Conservation (phyloP, 2,113 vertebrate species). For the Malaclemys terrapin region DNA sequence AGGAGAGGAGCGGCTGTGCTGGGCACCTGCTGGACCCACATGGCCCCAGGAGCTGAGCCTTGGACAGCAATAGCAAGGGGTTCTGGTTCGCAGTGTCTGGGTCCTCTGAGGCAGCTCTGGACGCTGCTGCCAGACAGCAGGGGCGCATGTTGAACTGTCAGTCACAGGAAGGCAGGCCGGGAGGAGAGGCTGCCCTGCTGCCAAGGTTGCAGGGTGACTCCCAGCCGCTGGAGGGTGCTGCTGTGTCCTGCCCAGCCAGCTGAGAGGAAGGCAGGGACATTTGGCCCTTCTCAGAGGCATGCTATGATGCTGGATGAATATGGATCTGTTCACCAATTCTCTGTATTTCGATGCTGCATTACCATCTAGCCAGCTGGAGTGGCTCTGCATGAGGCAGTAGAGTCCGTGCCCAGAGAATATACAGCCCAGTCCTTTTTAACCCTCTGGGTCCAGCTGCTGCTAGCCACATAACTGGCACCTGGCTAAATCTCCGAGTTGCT, state of each 20-base stretch:
- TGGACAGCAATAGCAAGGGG: background rate
- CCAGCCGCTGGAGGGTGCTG: background rate
- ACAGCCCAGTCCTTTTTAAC: background rate
- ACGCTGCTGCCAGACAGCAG: background rate
- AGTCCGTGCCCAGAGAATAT: background rate
- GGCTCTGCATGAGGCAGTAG: background rate
- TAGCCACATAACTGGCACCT: accelerated
- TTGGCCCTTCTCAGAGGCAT: background rate
- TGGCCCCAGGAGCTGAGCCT: background rate
- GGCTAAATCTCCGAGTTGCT: background rate
- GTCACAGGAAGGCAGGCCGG: background rate
- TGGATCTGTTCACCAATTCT: background rate
- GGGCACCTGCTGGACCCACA: background rate
- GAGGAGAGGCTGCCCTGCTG: background rate
- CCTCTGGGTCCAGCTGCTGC: background rate
- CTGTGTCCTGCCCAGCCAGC: background rate
- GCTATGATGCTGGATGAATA: background rate
- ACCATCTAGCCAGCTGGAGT: background rate
- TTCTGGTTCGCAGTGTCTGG: accelerated
- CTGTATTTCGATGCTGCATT: background rate
- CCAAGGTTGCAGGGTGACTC: background rate
- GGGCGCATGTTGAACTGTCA: background rate
- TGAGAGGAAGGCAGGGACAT: background rate
- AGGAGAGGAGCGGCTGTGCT: background rate
- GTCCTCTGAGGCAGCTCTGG: accelerated